Evolutionary conservation across 2,113 vertebrate species (phyloP).

Genomic region (Colaptes auratus): DNA sequence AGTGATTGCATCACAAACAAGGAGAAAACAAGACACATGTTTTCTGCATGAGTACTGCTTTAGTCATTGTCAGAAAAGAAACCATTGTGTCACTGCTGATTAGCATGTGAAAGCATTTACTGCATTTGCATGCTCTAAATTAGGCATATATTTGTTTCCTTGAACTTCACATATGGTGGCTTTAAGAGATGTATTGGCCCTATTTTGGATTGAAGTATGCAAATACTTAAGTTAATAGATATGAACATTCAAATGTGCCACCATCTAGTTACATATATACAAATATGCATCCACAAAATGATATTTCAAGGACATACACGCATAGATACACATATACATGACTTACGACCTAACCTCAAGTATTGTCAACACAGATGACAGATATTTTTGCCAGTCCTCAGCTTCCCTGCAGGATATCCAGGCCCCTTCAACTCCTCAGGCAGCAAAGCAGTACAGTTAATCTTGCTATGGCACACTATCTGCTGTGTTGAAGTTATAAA

Average conservation of each 20-base stretch:
- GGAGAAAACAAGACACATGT: not conserved
- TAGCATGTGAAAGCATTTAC: not conserved
- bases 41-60: not conserved
- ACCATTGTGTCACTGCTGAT: not conserved
- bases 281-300: not conserved
- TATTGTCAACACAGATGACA: not conserved
- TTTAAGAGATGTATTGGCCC: not conserved
- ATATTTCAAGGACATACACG: not conserved
- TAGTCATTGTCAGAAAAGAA: not conserved
- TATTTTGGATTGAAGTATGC: not conserved
- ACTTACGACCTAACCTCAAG: not conserved
- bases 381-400: not conserved
- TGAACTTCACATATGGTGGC: not conserved
- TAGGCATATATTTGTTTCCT: not conserved
- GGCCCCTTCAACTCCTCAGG: not conserved
- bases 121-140: not conserved
- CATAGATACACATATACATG: rapidly evolving
- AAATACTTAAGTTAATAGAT: not conserved
- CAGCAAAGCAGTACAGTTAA: not conserved
- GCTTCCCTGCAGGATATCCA: not conserved
- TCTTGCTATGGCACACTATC: not conserved
- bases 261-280: not conserved
- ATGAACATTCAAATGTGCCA: not conserved
- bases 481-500: not conserved
- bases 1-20: not conserved